phyloP scores from a whole-genome alignment of 2,888 invertebrate species.

The Dicranocentrus wangi region DNA sequence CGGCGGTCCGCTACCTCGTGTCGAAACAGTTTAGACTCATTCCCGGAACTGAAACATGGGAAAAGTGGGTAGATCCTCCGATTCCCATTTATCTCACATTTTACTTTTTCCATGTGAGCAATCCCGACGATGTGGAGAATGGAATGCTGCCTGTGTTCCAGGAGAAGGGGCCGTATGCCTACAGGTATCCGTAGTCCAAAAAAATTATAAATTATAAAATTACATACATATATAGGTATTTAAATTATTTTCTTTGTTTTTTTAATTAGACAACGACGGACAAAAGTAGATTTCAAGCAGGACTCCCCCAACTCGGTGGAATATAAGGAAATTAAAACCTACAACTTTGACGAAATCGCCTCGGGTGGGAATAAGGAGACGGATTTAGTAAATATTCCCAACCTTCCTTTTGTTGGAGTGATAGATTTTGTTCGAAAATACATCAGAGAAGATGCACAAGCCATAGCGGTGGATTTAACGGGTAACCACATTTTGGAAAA shows the following conservation, averaged over 20 bases:
- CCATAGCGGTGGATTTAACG: not conserved
- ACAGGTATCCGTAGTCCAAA: conserved; percentile 14
- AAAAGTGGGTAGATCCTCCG: conserved; percentile 50
- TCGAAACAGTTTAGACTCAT: no score
- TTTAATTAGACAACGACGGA: conserved; percentile 24
- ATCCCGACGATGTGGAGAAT: conserved; percentile 48
- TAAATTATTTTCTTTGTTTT: not conserved
- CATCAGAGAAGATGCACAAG: no score
- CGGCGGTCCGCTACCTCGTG: no score
- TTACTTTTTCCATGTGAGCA: conserved; percentile 51
- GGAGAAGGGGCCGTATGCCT: conserved; percentile 52
- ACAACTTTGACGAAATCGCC: conserved; percentile 36
- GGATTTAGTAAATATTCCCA: conserved; percentile 47
- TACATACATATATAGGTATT: not conserved
- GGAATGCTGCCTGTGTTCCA: conserved; percentile 21
- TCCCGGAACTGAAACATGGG: conserved; percentile 49
- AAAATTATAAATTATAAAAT: not conserved
- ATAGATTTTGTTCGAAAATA: conserved; percentile 3
- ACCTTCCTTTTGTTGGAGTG: conserved; percentile 45
- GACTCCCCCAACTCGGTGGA: conserved; percentile 33
- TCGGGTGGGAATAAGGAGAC: conserved; percentile 34
- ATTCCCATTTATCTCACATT: conserved; percentile 51
- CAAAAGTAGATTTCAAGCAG: conserved; percentile 31
- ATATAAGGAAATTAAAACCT: conserved; percentile 55
- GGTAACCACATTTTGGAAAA: conserved; percentile 9